phyloP scores from a whole-genome alignment of 2,797 vertebrate genomes.

The Labroides dimidiatus region DNA sequence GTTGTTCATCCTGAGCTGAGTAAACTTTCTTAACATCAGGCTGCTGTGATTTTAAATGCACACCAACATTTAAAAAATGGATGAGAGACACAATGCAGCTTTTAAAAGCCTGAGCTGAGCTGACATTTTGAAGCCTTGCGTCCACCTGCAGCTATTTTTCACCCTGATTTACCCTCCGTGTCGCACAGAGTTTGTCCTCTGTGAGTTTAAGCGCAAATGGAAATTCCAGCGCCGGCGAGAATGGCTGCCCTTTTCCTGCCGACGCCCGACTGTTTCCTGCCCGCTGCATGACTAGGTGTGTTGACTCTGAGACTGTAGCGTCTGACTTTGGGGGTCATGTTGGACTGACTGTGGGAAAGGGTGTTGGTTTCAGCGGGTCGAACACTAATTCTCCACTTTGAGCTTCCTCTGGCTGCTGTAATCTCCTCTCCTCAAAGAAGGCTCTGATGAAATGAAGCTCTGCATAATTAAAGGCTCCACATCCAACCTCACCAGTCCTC shows the following conservation, averaged over 20 bases:
- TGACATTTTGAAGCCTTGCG: constrained; percentile 54
- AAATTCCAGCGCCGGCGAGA: constrained; percentile 79
- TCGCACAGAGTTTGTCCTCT: constrained; percentile 59
- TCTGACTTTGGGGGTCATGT: constrained; percentile 59
- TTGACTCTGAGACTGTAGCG: constrained; percentile 74
- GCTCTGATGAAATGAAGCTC: constrained; percentile 29
- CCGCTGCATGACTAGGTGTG: constrained; percentile 75
- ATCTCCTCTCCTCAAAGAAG: constrained; percentile 40
- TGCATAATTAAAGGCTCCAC: constrained; percentile 61
- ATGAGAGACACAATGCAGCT: constrained; percentile 34
- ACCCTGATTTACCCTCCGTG: constrained; percentile 46
- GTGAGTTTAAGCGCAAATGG: constrained; percentile 73
- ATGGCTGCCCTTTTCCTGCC: constrained; percentile 81
- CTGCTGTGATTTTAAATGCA: constrained; percentile 1
- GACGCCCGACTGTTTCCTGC: constrained; percentile 83
- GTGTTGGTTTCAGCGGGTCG: constrained; percentile 56
- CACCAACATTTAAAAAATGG: constrained; percentile 22
- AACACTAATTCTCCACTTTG: constrained; percentile 43
- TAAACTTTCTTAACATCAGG: background rate
- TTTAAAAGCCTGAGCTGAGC: constrained; percentile 36
- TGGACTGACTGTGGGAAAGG: constrained; percentile 70
- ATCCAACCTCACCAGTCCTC: constrained; percentile 37
- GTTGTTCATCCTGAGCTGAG: background rate
- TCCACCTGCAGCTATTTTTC: constrained; percentile 37
- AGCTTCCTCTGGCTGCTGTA: constrained; percentile 52